phyloP scores from a whole-genome alignment of 2,797 vertebrate species.

The Sebastes diaconus region DNA sequence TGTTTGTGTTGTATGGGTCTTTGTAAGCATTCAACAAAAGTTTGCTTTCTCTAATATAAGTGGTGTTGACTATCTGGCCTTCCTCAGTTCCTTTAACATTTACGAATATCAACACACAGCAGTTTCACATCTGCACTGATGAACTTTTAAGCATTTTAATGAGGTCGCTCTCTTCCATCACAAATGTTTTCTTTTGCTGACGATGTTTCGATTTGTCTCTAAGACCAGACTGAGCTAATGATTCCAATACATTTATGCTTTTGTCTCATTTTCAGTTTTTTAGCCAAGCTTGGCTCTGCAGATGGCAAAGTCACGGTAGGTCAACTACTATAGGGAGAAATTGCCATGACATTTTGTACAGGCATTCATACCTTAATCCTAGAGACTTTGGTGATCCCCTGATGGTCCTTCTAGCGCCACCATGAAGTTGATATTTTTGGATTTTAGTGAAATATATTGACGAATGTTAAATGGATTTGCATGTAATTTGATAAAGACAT shows the following conservation, averaged over 20 bases:
- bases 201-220: neutral
- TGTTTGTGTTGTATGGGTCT: neutral
- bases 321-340: neutral
- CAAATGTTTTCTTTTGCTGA: neutral
- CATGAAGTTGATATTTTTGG: neutral
- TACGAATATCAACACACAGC: neutral
- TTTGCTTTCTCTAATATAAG: neutral
- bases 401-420: neutral
- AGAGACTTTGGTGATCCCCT: too few relatives aligned
- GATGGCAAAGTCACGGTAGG: too few relatives aligned
- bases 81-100: neutral
- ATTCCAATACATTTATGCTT: neutral
- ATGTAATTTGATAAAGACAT: too few relatives aligned
- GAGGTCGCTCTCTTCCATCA: neutral
- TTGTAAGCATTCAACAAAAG: neutral
- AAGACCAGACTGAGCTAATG: neutral
- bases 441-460: too few relatives aligned
- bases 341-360: too few relatives aligned
- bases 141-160: constrained; percentile 9
- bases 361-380: neutral
- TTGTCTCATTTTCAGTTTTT: neutral
- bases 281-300: neutral
- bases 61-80: neutral
- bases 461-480: too few relatives aligned
- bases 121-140: neutral